These are phyloP conservation scores for Illadopsis cleaveri DNA, from an alignment of 2,113 vertebrate species.

Conservation along the genomic window DNA sequence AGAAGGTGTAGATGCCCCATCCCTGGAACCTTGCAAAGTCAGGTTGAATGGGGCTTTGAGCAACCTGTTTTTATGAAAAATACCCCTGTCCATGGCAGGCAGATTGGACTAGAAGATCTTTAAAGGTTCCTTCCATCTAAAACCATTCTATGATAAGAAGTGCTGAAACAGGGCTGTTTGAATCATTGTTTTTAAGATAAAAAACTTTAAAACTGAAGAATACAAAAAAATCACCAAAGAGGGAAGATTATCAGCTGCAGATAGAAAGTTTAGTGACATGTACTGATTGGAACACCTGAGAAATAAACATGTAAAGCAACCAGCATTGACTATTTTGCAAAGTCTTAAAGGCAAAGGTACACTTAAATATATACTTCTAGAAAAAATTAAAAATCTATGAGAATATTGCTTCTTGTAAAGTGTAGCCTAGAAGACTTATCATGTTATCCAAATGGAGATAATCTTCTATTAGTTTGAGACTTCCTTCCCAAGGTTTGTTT, in stretches of 20 bases:
- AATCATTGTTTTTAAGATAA: not conserved
- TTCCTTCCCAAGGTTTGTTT: not conserved
- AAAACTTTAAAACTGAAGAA: not conserved
- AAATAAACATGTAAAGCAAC: not conserved
- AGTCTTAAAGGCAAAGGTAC: not conserved
- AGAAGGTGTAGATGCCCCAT: not conserved
- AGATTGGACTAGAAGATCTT: not conserved
- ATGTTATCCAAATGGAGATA: not conserved
- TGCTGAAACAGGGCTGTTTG: not conserved
- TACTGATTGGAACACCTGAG: not conserved
- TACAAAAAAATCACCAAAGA: not conserved
- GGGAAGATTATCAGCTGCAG: not conserved
- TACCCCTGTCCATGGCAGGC: not conserved
- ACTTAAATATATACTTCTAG: not conserved
- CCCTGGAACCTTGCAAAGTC: not conserved
- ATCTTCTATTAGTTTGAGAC: not conserved
- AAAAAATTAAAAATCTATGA: not conserved
- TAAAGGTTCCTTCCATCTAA: not conserved
- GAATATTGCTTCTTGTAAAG: not conserved
- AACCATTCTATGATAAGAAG: not conserved
- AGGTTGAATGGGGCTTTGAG: not conserved
- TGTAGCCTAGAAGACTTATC: not conserved
- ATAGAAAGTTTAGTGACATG: not conserved
- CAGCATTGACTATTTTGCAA: not conserved
- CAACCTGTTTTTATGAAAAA: not conserved